phyloP scores from a whole-genome alignment of 1,140 invertebrate genomes.

The Sinella curviseta region DNA sequence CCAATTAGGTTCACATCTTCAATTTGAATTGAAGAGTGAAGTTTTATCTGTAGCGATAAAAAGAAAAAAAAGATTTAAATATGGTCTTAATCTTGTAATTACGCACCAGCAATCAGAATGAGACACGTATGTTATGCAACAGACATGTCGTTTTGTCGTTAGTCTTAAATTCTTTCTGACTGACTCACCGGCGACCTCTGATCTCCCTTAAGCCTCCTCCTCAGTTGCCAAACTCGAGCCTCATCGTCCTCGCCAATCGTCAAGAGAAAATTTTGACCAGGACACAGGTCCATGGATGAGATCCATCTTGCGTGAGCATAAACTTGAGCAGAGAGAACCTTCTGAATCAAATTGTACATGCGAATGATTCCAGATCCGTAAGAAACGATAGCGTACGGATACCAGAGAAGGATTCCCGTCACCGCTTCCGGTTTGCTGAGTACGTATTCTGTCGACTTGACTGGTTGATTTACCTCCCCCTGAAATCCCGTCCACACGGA shows the following conservation, averaged over 20 bases:
- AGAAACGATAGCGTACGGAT: constrained; percentile 18
- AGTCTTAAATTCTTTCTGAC: background rate
- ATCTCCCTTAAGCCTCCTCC: background rate
- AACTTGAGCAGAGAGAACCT: constrained; percentile 18
- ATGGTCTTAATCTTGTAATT: background rate
- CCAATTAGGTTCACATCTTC: constrained; percentile 34
- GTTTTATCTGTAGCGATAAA: constrained; percentile 27
- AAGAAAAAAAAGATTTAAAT: background rate
- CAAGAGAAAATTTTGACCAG: constrained; percentile 12
- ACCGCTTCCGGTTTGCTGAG: constrained; percentile 34
- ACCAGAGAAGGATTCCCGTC: constrained; percentile 35
- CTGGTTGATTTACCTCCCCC: background rate
- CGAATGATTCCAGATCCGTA: constrained; percentile 38
- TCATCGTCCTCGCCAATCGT: constrained; percentile 42
- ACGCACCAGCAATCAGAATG: background rate
- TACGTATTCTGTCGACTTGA: background rate
- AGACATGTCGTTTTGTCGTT: no score
- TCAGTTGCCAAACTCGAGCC: constrained; percentile 5
- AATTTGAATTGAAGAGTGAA: constrained; percentile 27
- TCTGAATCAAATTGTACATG: constrained; percentile 35
- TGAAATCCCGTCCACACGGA: constrained; percentile 25
- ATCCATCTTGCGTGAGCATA: constrained; percentile 44
- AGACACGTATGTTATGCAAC: background rate
- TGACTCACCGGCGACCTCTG: background rate
- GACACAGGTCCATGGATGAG: constrained; percentile 35